Evolutionary conservation across 35 echinoderm and acorn worm genomes (phyloP).

Genomic region (Amphiura filiformis): DNA sequence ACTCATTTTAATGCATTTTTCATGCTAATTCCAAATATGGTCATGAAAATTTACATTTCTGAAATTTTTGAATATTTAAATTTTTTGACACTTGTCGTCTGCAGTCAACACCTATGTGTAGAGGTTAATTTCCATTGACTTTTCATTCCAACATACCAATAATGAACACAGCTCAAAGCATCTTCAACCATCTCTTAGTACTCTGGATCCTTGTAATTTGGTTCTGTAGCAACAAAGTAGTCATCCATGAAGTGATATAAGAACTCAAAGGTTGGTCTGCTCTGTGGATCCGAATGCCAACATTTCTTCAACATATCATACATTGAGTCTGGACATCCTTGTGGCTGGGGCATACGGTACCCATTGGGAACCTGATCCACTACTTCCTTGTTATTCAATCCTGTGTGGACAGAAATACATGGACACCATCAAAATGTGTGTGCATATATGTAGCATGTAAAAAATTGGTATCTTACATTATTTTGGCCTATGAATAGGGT

Average conservation of each 20-base stretch:
- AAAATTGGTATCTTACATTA: too few relatives aligned
- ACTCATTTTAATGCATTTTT: too few relatives aligned
- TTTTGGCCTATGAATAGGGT: too few relatives aligned
- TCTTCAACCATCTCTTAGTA: not conserved
- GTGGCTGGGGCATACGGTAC: not conserved
- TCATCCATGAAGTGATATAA: constrained; percentile 70
- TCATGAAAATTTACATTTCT: too few relatives aligned
- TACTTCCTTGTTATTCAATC: not conserved
- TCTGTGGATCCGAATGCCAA: constrained; percentile 81
- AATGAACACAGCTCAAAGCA: not conserved
- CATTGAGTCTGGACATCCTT: not conserved
- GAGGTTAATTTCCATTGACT: not conserved
- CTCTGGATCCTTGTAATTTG: constrained; percentile 81
- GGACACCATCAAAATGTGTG: not conserved
- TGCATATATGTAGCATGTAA: too few relatives aligned
- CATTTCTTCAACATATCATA: constrained; percentile 68
- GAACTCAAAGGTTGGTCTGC: constrained; percentile 93
- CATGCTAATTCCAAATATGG: too few relatives aligned
- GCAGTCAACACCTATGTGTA: too few relatives aligned
- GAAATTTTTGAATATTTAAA: too few relatives aligned
- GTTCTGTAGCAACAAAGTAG: too few relatives aligned
- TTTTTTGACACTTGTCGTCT: too few relatives aligned
- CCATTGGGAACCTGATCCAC: not conserved
- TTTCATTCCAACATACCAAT: not conserved
- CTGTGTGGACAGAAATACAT: constrained; percentile 4